Base-by-base conservation (phyloP, 2,888 invertebrate genomes). In the Orthonevra nobilis region DNA sequence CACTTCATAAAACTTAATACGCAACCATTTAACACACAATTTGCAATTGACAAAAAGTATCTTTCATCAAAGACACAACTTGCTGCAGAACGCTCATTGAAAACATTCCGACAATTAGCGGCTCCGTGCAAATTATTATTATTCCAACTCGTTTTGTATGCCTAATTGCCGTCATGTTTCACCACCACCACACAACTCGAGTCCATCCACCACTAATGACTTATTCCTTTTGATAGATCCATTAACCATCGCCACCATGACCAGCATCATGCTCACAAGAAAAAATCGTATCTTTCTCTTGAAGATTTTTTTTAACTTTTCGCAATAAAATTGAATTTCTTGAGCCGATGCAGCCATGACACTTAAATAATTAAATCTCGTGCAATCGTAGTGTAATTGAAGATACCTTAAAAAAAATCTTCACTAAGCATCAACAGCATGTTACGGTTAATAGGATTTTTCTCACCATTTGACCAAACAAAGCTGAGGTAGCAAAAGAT, bases 91-190 rank as follows among this genome's bases (percentile, higher is more conserved):
- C 17, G 30, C 42, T 56, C 38, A 63, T 69, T 63, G 50, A 75
- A 63, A 50, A 14, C 12, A 63, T 28, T 58, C 42, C 54, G 56
- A 56, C 68, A 69, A 75, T 75, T 75, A 75, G 56, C 69, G 28
- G 15, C 28, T 36, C 30, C 9, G 42, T 44, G 75, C 56, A 56
- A 69, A 69, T 69, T 36, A 69, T 58, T 50, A 69, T 69, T 36
- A 69, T 58, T 50, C 7, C 50, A 61, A 69, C 69, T 42, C 42
- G 69, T 69, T 63, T 40, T 12, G n/a, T 19, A 19, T 50, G 40
- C 58, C 48, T 75, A 63, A 63, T 69, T 69, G 61, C 61, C 17
- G 20, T 20, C 46, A 54, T 40, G 40, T 68, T 63, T 42, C 17
- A 34, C 20, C 56, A 34, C 20, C 56, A 30, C 60, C 17, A 19